Conservation (phyloP, 2,888 invertebrate genomes). For the Ectemnius cavifrons region DNA sequence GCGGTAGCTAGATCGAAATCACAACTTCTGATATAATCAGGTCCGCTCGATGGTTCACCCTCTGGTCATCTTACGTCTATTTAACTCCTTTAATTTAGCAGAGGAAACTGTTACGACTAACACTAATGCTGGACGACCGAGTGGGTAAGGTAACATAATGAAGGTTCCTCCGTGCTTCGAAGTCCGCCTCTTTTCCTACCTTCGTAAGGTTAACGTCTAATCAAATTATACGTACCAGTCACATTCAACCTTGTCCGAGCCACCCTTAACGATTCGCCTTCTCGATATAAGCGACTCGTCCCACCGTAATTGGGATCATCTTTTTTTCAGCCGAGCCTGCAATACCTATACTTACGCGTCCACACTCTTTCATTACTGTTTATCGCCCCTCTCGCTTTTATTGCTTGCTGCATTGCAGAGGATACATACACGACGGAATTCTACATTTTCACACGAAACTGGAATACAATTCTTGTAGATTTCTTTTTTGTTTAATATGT, state of each 20-base stretch:
- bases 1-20: constrained; percentile 35
- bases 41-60: constrained; percentile 46
- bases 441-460: too few species aligned
- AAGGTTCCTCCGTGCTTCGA: constrained; percentile 70
- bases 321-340: constrained; percentile 18
- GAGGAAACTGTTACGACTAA: constrained; percentile 71
- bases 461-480: too few species aligned
- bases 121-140: constrained; percentile 71
- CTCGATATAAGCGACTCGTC: constrained; percentile 41
- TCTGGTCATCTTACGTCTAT: constrained; percentile 71
- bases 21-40: constrained; percentile 68
- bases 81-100: constrained; percentile 74
- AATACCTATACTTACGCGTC: too few species aligned
- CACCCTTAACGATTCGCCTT: constrained; percentile 27
- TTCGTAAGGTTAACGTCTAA: constrained; percentile 71
- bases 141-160: constrained; percentile 74
- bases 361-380: too few species aligned
- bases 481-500: too few species aligned
- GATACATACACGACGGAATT: too few species aligned
- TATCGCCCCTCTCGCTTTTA: too few species aligned
- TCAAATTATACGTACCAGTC: constrained; percentile 73
- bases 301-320: constrained; percentile 48
- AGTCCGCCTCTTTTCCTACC: constrained; percentile 62
- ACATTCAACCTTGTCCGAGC: constrained; percentile 59
- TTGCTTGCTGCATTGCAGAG: too few species aligned